Evolutionary conservation across 2,888 invertebrate genomes (phyloP).

Genomic region (Trachelus stipa): DNA sequence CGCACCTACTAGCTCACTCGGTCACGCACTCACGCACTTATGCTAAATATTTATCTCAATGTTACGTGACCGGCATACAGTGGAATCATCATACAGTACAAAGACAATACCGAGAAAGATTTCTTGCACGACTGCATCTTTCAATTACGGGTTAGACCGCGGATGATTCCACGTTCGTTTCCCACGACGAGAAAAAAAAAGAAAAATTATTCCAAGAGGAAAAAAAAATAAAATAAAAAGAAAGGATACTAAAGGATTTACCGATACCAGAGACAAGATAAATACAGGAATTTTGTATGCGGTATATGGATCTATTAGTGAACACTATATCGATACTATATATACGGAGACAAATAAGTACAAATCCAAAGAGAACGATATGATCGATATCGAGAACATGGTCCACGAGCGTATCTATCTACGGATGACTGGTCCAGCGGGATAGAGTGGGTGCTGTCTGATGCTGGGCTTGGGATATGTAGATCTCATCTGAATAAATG

Average conservation of each 20-base stretch:
- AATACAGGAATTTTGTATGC: not conserved
- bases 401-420: not conserved
- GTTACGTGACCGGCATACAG: not conserved
- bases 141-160: not conserved
- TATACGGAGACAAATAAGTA: not conserved
- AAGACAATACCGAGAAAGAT: not conserved
- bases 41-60: not conserved
- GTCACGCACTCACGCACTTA: slow-evolving; percentile 11
- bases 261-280: not conserved
- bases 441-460: not conserved
- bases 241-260: not conserved
- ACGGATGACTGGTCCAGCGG: not conserved
- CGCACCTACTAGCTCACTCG: slow-evolving; percentile 14
- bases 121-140: not conserved
- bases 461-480: not conserved
- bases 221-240: not conserved
- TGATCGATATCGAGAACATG: not conserved
- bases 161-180: not conserved
- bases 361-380: not conserved
- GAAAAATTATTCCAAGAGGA: not conserved
- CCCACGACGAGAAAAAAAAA: not conserved
- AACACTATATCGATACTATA: not conserved
- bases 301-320: not conserved
- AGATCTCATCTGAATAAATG: not conserved
- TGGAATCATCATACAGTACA: not conserved